These are phyloP conservation scores for Perca fluviatilis DNA, from an alignment of 2,113 vertebrate species.

Conservation along the genomic window DNA sequence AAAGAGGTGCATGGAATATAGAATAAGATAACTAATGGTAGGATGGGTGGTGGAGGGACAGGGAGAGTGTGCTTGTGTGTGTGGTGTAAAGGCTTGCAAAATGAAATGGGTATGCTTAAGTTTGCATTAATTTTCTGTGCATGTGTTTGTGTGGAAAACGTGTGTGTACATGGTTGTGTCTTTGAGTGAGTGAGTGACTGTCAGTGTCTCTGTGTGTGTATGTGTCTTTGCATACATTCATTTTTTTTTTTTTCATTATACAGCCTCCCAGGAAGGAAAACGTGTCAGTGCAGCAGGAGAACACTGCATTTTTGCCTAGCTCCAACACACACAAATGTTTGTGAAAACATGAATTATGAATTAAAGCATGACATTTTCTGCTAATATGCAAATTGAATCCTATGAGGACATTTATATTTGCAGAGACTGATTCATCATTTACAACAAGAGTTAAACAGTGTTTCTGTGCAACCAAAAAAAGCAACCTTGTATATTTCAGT, in stretches of 20 bases:
- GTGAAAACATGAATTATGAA: slow-evolving; percentile 41
- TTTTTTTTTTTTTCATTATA: background rate
- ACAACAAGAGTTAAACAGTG: slow-evolving; percentile 36
- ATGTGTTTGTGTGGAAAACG: background rate
- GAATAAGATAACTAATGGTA: slow-evolving; percentile 17
- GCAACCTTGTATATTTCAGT: slow-evolving; percentile 11
- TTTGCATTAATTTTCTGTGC: slow-evolving; percentile 17
- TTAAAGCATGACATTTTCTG: slow-evolving; percentile 40
- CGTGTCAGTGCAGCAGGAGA: slow-evolving; percentile 13
- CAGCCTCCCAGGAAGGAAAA: slow-evolving; percentile 1
- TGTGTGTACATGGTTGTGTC: background rate
- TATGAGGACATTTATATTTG: slow-evolving; percentile 26
- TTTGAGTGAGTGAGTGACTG: background rate
- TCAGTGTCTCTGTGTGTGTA: background rate
- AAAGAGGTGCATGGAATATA: slow-evolving; percentile 43
- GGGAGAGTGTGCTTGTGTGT: background rate
- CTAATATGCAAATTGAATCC: slow-evolving; percentile 24
- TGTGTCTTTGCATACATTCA: background rate
- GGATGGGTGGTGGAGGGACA: background rate
- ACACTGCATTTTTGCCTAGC: slow-evolving; percentile 22
- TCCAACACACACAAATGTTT: slow-evolving; percentile 35
- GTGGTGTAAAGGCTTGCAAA: slow-evolving; percentile 25
- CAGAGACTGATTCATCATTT: slow-evolving; percentile 40
- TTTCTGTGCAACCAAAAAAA: slow-evolving; percentile 13
- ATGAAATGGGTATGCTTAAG: slow-evolving; percentile 5